These are phyloP conservation scores for Callionymus lyra DNA, from an alignment of 2,113 vertebrate species.

Conservation along the genomic window DNA sequence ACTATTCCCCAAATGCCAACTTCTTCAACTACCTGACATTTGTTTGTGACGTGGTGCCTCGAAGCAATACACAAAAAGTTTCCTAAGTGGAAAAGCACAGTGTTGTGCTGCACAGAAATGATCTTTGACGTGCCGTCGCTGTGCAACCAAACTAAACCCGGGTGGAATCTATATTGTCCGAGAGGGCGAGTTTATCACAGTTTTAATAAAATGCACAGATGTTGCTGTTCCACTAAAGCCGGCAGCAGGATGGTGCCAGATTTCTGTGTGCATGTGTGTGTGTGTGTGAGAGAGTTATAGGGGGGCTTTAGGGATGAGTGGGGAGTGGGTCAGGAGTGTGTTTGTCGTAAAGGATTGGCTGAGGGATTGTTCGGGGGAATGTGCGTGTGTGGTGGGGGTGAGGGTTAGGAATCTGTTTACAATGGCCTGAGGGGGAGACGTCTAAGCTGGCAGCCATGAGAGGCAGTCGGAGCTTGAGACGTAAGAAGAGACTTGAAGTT, in stretches of 20 bases:
- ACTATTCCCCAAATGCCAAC: no score
- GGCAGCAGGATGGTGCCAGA: conserved; percentile 4
- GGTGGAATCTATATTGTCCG: conserved; percentile 48
- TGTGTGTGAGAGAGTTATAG: conserved; percentile 3
- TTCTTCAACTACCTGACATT: no score
- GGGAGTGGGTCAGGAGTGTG: conserved; percentile 26
- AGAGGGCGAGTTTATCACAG: conserved; percentile 34
- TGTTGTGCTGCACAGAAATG: no score
- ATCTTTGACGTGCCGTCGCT: conserved; percentile 18
- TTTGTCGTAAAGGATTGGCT: conserved; percentile 50
- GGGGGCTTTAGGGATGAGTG: conserved; percentile 26
- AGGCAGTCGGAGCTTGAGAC: conserved; percentile 15
- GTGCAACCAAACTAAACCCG: conserved; percentile 43
- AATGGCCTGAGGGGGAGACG: conserved; percentile 46
- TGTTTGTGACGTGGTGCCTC: no score
- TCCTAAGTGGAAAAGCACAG: no score
- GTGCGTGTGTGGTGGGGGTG: conserved; percentile 15
- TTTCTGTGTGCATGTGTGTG: conserved; percentile 13
- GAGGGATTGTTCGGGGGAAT: conserved; percentile 22
- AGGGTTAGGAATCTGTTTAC: conserved; percentile 61
- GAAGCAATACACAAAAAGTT: no score
- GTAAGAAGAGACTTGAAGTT: neutral
- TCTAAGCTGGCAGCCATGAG: conserved; percentile 28
- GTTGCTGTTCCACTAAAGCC: conserved; percentile 18
- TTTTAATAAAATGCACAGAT: conserved; percentile 12